These are phyloP conservation scores for Trisateles emortualis DNA, from an alignment of 2,888 invertebrate genomes.

Conservation along the genomic window DNA sequence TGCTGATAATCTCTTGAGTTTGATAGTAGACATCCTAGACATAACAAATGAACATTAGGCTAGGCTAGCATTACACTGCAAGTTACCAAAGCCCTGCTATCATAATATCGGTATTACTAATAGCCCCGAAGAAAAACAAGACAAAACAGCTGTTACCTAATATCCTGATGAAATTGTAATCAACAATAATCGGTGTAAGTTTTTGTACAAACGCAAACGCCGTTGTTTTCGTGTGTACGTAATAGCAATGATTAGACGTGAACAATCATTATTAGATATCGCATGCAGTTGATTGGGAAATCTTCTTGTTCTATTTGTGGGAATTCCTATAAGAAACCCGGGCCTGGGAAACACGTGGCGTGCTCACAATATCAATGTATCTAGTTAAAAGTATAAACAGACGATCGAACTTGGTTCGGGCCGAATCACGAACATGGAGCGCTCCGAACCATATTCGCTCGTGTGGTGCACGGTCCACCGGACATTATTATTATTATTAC, in stretches of 20 bases:
- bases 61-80: too few relatives aligned
- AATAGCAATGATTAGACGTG: not conserved
- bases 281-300: conserved; percentile 6
- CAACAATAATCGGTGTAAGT: not conserved
- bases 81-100: not conserved
- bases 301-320: not conserved
- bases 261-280: not conserved
- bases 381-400: not conserved
- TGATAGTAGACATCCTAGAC: too few relatives aligned
- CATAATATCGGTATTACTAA: not conserved
- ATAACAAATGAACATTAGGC: too few relatives aligned
- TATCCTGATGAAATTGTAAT: not conserved
- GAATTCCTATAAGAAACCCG: not conserved
- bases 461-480: too few relatives aligned
- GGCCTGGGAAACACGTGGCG: not conserved
- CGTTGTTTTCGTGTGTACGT: not conserved
- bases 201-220: not conserved
- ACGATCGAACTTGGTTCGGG: too few relatives aligned
- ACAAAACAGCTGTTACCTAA: not conserved
- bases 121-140: not conserved
- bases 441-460: too few relatives aligned
- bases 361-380: not conserved
- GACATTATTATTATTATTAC: too few relatives aligned
- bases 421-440: too few relatives aligned
- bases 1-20: too few relatives aligned